Conservation (phyloP, 2,797 vertebrate species). For the Pseudomugil tenellus region DNA sequence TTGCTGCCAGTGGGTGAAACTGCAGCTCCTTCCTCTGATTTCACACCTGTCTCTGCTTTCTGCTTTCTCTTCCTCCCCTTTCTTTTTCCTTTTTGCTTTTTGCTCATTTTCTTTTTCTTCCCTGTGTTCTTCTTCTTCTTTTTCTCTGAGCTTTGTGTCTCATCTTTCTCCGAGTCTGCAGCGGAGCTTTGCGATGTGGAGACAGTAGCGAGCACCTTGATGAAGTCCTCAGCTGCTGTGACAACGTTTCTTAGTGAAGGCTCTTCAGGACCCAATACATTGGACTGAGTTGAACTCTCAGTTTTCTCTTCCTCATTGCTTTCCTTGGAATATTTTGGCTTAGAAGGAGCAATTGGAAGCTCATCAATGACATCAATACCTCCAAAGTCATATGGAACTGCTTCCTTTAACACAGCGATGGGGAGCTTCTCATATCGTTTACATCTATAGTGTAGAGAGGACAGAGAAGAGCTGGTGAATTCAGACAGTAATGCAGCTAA, state of each 20-base stretch:
- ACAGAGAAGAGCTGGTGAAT: neutral
- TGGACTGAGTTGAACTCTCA: constrained; percentile 55
- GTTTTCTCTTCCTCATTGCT: constrained; percentile 48
- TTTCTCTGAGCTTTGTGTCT: constrained; percentile 77
- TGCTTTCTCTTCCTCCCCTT: constrained; percentile 77
- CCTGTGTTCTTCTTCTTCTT: constrained; percentile 79
- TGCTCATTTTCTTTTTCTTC: constrained; percentile 77
- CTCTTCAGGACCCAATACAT: constrained; percentile 58
- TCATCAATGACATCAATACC: constrained; percentile 86
- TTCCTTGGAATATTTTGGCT: constrained; percentile 34
- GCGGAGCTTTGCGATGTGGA: constrained; percentile 83
- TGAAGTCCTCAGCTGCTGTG: constrained; percentile 80
- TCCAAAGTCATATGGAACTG: constrained; percentile 87
- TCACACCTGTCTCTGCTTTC: constrained; percentile 55
- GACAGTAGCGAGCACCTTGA: constrained; percentile 85
- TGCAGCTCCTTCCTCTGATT: constrained; percentile 60
- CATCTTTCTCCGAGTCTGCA: constrained; percentile 64
- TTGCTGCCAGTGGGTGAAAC: constrained; percentile 52
- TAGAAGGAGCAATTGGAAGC: constrained; percentile 72
- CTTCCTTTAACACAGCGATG: constrained; percentile 85
- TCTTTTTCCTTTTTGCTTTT: constrained; percentile 72
- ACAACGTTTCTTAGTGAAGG: constrained; percentile 79
- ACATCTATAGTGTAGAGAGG: constrained; percentile 81
- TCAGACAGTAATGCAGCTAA: constrained; percentile 11
- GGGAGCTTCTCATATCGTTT: constrained; percentile 87